These are phyloP conservation scores for Hipparchia sbordonii DNA, from an alignment of 2,888 invertebrate species.

Conservation along the genomic window DNA sequence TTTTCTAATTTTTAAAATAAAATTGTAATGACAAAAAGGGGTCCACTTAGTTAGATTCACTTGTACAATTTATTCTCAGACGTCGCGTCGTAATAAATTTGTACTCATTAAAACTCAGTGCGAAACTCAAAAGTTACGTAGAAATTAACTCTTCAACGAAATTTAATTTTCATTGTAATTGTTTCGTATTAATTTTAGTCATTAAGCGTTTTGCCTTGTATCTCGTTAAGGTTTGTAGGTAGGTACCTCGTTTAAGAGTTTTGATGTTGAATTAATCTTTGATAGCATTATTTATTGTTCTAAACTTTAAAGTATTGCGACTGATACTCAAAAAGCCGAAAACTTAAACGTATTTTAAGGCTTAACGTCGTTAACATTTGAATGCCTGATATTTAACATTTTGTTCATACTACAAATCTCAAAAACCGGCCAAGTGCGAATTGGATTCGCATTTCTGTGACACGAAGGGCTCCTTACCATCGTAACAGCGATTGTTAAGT, in stretches of 20 bases:
- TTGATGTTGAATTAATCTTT: not conserved
- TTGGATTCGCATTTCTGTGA: too few relatives aligned
- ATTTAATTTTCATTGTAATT: slow-evolving; percentile 28
- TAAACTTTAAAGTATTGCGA: not conserved
- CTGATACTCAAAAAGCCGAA: not conserved
- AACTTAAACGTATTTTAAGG: too few relatives aligned
- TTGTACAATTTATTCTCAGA: slow-evolving; percentile 23
- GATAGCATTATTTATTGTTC: not conserved
- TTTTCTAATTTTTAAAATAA: not conserved
- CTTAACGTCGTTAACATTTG: too few relatives aligned
- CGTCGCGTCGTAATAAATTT: slow-evolving; percentile 24
- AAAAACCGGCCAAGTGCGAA: too few relatives aligned
- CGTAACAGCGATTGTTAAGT: too few relatives aligned
- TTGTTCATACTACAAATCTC: too few relatives aligned
- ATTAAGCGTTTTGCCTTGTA: slow-evolving; percentile 5
- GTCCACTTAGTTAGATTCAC: slow-evolving; percentile 18
- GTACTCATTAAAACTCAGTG: slow-evolving; percentile 28
- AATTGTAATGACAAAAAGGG: not conserved
- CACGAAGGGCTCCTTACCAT: too few relatives aligned
- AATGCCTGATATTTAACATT: too few relatives aligned
- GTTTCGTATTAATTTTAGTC: slow-evolving; percentile 22
- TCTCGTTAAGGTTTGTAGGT: slow-evolving; percentile 14
- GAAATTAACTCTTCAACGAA: slow-evolving; percentile 26
- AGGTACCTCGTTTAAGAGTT: not conserved
- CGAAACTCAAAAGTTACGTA: slow-evolving; percentile 26